These are phyloP conservation scores for Axea sp. DNA, from an alignment of 2,888 invertebrate genomes.

Conservation along the genomic window DNA sequence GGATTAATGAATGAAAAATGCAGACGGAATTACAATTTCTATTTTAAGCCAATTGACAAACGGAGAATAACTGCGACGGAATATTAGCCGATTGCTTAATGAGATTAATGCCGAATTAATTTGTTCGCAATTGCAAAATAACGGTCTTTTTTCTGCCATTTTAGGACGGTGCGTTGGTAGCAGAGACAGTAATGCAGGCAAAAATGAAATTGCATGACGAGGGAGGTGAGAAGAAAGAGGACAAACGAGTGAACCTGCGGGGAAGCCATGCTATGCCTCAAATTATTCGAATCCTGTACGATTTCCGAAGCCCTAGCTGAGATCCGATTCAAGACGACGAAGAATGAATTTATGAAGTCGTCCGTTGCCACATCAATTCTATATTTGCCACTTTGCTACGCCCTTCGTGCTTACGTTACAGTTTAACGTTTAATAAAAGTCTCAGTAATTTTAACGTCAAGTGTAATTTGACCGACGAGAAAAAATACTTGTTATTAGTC, in stretches of 20 bases:
- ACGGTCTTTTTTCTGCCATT: conserved; percentile 3
- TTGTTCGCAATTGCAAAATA: conserved; percentile 39
- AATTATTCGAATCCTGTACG: conserved; percentile 79
- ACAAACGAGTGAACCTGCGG: conserved; percentile 60
- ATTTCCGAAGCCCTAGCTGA: conserved; percentile 78
- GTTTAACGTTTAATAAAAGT: conserved; percentile 16
- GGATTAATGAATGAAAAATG: conserved; percentile 66
- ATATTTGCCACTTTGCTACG: conserved; percentile 52
- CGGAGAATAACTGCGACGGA: conserved; percentile 46
- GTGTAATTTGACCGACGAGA: too few relatives aligned
- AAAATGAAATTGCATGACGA: conserved; percentile 61
- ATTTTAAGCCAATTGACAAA: conserved; percentile 68
- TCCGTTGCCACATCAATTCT: conserved; percentile 72
- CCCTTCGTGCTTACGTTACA: conserved; percentile 31
- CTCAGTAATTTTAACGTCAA: conserved; percentile 8
- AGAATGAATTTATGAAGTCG: conserved; percentile 74
- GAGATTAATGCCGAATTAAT: conserved; percentile 48
- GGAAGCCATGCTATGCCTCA: conserved; percentile 72
- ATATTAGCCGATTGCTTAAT: conserved; percentile 48
- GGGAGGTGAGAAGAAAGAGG: conserved; percentile 50
- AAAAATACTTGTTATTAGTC: too few relatives aligned
- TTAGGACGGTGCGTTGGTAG: not conserved
- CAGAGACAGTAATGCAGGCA: conserved; percentile 22
- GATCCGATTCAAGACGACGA: conserved; percentile 72
- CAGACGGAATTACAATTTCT: conserved; percentile 65